Percentiles rank a stretch among this genome's conserved stretches.
phyloP scores from a whole-genome alignment of 2,888 invertebrate species.

The Eubasilissa splendida region DNA sequence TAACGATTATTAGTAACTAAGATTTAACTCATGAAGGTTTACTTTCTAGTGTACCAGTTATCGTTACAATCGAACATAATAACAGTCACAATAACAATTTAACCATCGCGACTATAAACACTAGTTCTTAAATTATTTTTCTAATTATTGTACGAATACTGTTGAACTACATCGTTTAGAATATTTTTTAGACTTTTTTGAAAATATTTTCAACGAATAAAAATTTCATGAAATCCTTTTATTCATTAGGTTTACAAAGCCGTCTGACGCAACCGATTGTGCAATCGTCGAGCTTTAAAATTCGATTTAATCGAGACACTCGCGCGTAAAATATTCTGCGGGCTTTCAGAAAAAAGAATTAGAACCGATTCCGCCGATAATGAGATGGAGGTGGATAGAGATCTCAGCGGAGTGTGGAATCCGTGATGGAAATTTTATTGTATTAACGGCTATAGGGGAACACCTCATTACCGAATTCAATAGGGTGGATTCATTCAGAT shows the following conservation, averaged over 20 bases:
- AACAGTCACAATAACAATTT: too few relatives aligned
- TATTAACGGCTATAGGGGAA: slow-evolving; percentile 55
- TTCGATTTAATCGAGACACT: slow-evolving; percentile 34
- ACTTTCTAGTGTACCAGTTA: too few relatives aligned
- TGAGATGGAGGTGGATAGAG: slow-evolving; percentile 40
- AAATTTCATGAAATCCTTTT: slow-evolving; percentile 11
- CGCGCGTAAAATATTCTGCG: slow-evolving; percentile 41
- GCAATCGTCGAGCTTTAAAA: slow-evolving; percentile 29
- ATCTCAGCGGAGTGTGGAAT: not conserved
- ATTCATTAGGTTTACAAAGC: slow-evolving; percentile 24
- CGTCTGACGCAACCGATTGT: slow-evolving; percentile 21
- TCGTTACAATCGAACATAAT: too few relatives aligned
- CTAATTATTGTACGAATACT: too few relatives aligned
- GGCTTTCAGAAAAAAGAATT: slow-evolving; percentile 37
- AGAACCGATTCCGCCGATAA: slow-evolving; percentile 37
- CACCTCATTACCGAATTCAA: slow-evolving; percentile 58
- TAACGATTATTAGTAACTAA: too few relatives aligned
- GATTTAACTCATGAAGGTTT: too few relatives aligned
- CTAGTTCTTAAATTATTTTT: too few relatives aligned
- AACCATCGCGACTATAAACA: too few relatives aligned
- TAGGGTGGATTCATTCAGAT: slow-evolving; percentile 55
- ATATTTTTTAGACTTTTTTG: not conserved
- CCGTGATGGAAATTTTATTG: slow-evolving; percentile 57
- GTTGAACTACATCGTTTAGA: too few relatives aligned
- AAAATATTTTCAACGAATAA: slow-evolving; percentile 15